Conservation (phyloP, 2,888 invertebrate genomes). For the Pristionchus japonicus region DNA sequence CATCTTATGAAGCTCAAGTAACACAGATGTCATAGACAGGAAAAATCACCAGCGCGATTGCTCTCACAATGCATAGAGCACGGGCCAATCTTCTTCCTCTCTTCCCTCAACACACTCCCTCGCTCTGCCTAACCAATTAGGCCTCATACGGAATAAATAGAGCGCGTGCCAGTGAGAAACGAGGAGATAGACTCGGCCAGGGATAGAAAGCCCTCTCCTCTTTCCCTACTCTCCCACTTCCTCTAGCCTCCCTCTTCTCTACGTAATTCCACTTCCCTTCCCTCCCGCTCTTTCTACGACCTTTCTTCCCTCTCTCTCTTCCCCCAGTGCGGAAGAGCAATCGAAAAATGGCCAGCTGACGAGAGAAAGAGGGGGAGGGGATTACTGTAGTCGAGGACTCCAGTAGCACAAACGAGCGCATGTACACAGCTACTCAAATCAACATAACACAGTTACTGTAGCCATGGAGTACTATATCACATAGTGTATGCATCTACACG, state of each 20-base stretch:
- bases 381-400: neutral
- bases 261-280: neutral
- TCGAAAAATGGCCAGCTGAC: conserved; percentile 6
- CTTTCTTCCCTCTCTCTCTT: neutral
- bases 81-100: neutral
- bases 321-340: neutral
- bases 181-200: neutral
- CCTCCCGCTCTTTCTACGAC: conserved; percentile 10
- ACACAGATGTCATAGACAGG: too few relatives aligned
- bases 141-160: neutral
- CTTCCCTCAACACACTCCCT: neutral
- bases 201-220: neutral
- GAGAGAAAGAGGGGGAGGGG: neutral
- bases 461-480: too few relatives aligned
- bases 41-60: too few relatives aligned
- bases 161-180: neutral
- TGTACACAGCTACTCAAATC: neutral
- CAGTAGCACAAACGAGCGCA: neutral
- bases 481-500: too few relatives aligned
- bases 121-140: neutral
- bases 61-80: too few relatives aligned
- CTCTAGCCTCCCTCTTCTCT: neutral
- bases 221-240: neutral
- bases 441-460: neutral
- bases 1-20: too few relatives aligned